phyloP scores from a whole-genome alignment of 2,797 vertebrate species.

The Urophycis tenuis region DNA sequence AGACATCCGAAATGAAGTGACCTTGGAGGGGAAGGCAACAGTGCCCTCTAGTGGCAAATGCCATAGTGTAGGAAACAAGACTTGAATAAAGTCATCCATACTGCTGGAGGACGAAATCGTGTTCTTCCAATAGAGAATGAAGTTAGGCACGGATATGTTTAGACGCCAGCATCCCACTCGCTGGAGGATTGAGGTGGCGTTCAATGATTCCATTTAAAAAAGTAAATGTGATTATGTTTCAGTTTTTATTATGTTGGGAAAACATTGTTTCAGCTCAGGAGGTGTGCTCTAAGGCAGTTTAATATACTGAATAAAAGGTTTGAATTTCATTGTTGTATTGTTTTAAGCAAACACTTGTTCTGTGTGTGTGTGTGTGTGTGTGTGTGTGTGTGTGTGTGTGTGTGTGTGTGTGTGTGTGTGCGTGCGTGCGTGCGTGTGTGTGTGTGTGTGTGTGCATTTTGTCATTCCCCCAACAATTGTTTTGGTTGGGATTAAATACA shows the following conservation, averaged over 20 bases:
- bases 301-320: not conserved
- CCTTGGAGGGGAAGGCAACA: not conserved
- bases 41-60: slow-evolving; percentile 6
- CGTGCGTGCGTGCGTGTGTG: not conserved
- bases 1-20: not conserved
- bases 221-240: not conserved
- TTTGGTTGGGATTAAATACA: too few species aligned
- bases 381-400: not conserved
- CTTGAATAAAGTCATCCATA: not conserved
- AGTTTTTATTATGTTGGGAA: not conserved
- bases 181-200: not conserved
- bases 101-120: not conserved
- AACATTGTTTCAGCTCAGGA: not conserved
- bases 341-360: not conserved
- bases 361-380: not conserved
- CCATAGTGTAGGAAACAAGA: not conserved
- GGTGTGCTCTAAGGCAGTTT: not conserved
- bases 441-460: not conserved
- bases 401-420: not conserved
- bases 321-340: not conserved
- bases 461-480: not conserved
- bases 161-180: not conserved
- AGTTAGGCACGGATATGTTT: not conserved
- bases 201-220: not conserved
- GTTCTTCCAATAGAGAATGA: not conserved